Conservation (phyloP, 2,888 invertebrate species). For the Watsonalla binaria region DNA sequence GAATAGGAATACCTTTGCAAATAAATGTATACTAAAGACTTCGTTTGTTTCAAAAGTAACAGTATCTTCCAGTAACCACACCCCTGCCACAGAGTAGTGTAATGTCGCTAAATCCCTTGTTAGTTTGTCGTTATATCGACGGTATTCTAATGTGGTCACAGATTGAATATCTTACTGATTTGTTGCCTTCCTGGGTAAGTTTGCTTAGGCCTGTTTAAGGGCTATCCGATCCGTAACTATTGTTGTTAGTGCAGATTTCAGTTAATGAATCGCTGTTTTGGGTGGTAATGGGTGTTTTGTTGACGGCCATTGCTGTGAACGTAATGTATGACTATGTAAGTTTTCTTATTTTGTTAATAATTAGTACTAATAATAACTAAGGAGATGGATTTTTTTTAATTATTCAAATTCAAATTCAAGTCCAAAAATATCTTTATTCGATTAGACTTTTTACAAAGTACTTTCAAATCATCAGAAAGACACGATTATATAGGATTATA, state of each 20-base stretch:
- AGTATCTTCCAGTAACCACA: constrained; percentile 25
- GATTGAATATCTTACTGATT: constrained; percentile 75
- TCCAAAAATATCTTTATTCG: too few relatives aligned
- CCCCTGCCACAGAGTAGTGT: constrained; percentile 29
- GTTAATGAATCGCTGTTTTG: not conserved
- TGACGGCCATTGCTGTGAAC: not conserved
- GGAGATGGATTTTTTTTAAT: too few relatives aligned
- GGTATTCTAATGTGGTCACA: constrained; percentile 71
- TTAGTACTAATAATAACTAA: too few relatives aligned
- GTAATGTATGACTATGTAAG: too few relatives aligned
- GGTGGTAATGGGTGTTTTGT: not conserved
- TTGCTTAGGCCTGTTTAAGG: constrained; percentile 19
- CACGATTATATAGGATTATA: too few relatives aligned
- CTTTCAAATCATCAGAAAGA: too few relatives aligned
- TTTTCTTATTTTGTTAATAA: too few relatives aligned
- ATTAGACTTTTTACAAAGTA: too few relatives aligned
- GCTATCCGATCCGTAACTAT: constrained; percentile 8
- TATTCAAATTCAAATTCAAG: too few relatives aligned
- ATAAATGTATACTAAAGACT: too few relatives aligned
- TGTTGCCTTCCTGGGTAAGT: constrained; percentile 54
- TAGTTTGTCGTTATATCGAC: constrained; percentile 52
- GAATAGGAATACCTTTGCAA: too few relatives aligned
- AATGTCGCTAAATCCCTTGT: constrained; percentile 59
- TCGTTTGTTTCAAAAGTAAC: too few relatives aligned
- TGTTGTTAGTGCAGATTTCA: not conserved